These are phyloP conservation scores for Sebastes schlegelii DNA, from an alignment of 2,113 vertebrate species.

Conservation along the genomic window DNA sequence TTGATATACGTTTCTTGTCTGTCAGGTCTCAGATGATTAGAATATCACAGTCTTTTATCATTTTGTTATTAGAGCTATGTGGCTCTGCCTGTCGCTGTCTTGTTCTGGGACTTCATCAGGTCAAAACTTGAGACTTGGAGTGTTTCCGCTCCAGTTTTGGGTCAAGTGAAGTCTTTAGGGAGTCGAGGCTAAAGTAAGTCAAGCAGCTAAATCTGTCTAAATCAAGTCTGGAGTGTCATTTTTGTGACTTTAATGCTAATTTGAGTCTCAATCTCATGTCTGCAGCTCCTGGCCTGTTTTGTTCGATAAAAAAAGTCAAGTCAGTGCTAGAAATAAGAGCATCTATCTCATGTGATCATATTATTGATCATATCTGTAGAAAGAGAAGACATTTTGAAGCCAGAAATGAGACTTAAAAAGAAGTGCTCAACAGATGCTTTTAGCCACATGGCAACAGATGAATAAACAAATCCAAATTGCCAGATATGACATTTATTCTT, in stretches of 20 bases:
- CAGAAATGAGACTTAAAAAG: background rate
- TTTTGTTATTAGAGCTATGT: background rate
- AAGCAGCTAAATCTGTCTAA: background rate
- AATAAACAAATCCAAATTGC: slow-evolving; percentile 1
- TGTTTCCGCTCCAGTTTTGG: background rate
- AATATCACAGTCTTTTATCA: background rate
- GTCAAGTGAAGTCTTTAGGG: background rate
- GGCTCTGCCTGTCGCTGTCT: background rate
- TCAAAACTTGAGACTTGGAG: slow-evolving; percentile 5
- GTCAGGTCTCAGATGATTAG: background rate
- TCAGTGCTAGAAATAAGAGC: background rate
- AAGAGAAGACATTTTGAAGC: background rate
- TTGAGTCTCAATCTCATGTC: background rate
- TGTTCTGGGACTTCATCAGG: background rate
- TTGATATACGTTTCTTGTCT: background rate
- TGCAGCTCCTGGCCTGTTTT: background rate
- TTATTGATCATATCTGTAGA: background rate
- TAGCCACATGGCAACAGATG: background rate
- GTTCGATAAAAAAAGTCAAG: background rate
- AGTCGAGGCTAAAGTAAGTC: background rate
- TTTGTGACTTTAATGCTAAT: background rate
- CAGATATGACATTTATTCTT: background rate
- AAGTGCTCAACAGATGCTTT: background rate
- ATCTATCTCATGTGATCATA: background rate
- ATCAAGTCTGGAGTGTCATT: background rate